Conservation (phyloP, 2,113 vertebrate genomes). For the Terrapene triunguis region DNA sequence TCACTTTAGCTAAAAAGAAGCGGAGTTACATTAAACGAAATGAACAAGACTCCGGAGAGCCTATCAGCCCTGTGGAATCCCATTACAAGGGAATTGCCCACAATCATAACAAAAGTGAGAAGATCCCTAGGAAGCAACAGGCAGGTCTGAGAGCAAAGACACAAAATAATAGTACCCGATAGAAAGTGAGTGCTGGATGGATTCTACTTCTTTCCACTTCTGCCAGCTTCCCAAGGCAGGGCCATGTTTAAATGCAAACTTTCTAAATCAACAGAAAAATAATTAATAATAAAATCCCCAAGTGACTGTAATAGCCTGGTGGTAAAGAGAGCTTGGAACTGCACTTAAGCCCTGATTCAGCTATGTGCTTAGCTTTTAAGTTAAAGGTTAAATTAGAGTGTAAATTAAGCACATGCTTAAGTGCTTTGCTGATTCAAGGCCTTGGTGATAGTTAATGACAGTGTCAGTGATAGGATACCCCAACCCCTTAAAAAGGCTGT, state of each 20-base stretch:
- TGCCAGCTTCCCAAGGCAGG: background rate
- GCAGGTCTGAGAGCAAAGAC: background rate
- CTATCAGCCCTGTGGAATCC: background rate
- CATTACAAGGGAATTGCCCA: fast-evolving
- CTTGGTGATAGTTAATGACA: fast-evolving
- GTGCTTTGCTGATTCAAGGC: background rate
- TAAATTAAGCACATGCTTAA: background rate
- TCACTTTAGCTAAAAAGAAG: slow-evolving; percentile 46
- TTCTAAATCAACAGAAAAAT: slow-evolving; percentile 18
- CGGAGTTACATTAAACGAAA: background rate
- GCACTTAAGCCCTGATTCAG: slow-evolving; percentile 30
- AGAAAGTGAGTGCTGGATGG: slow-evolving; percentile 11
- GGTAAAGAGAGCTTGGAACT: background rate
- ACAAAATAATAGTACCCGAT: background rate
- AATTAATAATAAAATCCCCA: fast-evolving
- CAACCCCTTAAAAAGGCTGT: background rate
- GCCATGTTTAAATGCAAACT: slow-evolving; percentile 19
- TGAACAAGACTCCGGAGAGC: background rate
- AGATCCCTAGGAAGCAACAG: slow-evolving; percentile 3
- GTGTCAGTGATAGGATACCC: background rate
- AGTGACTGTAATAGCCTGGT: background rate
- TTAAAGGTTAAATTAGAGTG: too few species aligned
- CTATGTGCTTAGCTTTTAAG: background rate
- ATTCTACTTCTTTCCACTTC: background rate
- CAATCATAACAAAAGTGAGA: background rate